These are phyloP conservation scores for Kuschelorhynchus macadamiae DNA, from an alignment of 2,888 invertebrate species.

Conservation along the genomic window DNA sequence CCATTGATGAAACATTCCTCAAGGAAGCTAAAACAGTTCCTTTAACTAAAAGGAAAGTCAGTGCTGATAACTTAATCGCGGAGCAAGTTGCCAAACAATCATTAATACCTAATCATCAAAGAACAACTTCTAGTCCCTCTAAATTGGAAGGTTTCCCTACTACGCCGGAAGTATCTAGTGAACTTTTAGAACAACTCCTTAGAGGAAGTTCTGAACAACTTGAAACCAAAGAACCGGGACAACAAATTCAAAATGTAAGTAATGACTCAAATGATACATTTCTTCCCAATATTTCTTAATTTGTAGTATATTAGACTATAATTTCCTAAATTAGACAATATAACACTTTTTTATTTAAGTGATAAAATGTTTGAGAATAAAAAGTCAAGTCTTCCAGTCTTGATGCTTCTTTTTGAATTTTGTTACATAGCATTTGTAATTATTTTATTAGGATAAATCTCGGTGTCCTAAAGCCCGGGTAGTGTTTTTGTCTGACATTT, in stretches of 20 bases:
- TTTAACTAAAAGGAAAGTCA: conserved; percentile 63
- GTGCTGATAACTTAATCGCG: conserved; percentile 66
- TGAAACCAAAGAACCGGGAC: conserved; percentile 72
- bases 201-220: conserved; percentile 86
- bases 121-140: conserved; percentile 85
- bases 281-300: not conserved
- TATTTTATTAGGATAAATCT: too few relatives aligned
- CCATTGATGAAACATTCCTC: conserved; percentile 69
- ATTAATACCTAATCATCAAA: conserved; percentile 76
- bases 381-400: too few relatives aligned
- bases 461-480: too few relatives aligned
- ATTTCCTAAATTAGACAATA: too few relatives aligned
- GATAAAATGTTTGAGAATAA: too few relatives aligned
- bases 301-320: not conserved
- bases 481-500: too few relatives aligned
- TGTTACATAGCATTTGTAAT: too few relatives aligned
- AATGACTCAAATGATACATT: not conserved
- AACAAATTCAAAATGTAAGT: conserved; percentile 64
- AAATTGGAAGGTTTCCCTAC: conserved; percentile 76
- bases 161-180: conserved; percentile 72
- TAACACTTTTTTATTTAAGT: too few relatives aligned
- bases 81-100: conserved; percentile 56
- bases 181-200: conserved; percentile 82
- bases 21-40: conserved; percentile 54
- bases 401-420: too few relatives aligned